Evolutionary conservation across 1,140 invertebrate species (phyloP).

Genomic region (Drusus annulatus): DNA sequence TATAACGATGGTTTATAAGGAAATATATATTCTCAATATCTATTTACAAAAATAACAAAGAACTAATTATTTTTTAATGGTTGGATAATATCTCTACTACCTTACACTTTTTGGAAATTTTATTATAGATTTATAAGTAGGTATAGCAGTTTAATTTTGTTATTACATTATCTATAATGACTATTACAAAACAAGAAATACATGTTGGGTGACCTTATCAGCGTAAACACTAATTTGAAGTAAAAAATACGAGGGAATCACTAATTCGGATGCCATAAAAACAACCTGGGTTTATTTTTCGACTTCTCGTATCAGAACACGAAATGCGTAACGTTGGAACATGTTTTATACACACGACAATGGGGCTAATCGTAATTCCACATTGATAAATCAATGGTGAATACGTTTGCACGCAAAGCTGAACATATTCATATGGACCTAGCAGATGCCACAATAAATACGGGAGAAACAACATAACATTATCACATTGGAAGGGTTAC

Average conservation of each 20-base stretch:
- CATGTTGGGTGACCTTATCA: neutral
- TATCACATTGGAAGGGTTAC: conserved; percentile 2
- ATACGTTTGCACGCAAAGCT: conserved; percentile 7
- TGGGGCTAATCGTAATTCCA: neutral
- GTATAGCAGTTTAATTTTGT: conserved; percentile 20
- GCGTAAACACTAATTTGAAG: neutral
- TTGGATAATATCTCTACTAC: conserved; percentile 12
- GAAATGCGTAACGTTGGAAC: neutral
- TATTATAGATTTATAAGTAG: neutral
- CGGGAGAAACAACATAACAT: neutral
- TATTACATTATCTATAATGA: conserved; percentile 14
- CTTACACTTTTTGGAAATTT: conserved; percentile 38
- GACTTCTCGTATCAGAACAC: no score
- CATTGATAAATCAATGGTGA: neutral
- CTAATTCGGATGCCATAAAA: neutral
- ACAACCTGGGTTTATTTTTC: no score
- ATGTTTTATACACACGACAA: neutral
- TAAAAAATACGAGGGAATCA: neutral
- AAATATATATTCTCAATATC: conserved; percentile 27
- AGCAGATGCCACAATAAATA: conserved; percentile 2
- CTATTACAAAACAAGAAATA: neutral
- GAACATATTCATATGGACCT: conserved; percentile 2
- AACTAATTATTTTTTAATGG: conserved; percentile 21
- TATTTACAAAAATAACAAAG: conserved; percentile 46
- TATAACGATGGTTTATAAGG: conserved; percentile 40